A percentile compares a stretch with the other conserved stretches of the same genome.
These are phyloP conservation scores for Siphamia tubifer DNA, from an alignment of 2,113 vertebrate species.

Conservation along the genomic window DNA sequence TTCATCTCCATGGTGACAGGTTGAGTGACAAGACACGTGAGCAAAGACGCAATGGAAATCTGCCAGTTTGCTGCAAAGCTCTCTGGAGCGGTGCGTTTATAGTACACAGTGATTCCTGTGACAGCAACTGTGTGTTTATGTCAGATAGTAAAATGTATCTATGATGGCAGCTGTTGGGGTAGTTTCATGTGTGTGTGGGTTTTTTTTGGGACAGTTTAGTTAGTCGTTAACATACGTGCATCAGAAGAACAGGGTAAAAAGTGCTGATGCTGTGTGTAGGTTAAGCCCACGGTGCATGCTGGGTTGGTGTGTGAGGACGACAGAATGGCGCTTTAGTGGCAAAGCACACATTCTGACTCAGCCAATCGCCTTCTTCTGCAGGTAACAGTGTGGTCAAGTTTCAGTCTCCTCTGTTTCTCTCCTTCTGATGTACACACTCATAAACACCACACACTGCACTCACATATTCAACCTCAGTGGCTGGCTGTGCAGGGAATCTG, in stretches of 20 bases:
- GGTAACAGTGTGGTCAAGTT: constrained; percentile 52
- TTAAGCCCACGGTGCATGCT: constrained; percentile 27
- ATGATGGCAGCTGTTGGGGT: background rate
- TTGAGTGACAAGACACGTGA: constrained; percentile 66
- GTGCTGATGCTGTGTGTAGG: constrained; percentile 42
- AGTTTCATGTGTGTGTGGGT: background rate
- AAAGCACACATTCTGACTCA: constrained; percentile 44
- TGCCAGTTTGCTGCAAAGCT: constrained; percentile 61
- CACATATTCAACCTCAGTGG: too few species aligned
- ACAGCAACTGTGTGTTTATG: background rate
- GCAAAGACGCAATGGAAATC: constrained; percentile 47
- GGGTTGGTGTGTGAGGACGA: constrained; percentile 9
- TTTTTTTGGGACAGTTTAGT: background rate
- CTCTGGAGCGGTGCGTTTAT: constrained; percentile 16
- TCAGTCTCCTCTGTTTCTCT: constrained; percentile 4
- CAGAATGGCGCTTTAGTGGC: constrained; percentile 54
- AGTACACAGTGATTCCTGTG: background rate
- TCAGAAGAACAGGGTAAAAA: constrained; percentile 13
- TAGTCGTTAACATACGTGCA: background rate
- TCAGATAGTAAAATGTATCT: background rate
- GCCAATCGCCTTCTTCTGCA: constrained; percentile 29
- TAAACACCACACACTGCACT: background rate
- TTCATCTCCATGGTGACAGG: constrained; percentile 70
- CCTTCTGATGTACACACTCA: background rate
- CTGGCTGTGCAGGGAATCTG: too few species aligned